Evolutionary conservation across 2,888 invertebrate genomes (phyloP).

Genomic region (Tinea semifulvella): DNA sequence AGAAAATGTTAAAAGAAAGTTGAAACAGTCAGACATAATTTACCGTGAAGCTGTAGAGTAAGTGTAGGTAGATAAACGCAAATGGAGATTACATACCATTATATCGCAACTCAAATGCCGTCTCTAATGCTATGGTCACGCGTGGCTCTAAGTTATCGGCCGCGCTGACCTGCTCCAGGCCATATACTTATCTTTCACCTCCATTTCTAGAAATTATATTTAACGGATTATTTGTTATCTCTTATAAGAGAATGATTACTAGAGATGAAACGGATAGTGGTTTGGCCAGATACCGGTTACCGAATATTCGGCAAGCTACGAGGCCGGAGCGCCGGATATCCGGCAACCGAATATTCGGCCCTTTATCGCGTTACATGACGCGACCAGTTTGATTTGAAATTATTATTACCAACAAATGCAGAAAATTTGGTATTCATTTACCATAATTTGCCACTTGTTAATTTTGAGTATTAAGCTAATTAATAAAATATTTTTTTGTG

Average conservation of each 20-base stretch:
- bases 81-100: conserved; percentile 9
- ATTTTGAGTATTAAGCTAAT: no score
- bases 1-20: no score
- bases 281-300: no score
- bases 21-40: neutral
- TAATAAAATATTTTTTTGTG: no score
- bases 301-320: no score
- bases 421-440: no score
- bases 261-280: neutral
- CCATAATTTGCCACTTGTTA: no score
- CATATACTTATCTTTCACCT: conserved; percentile 2
- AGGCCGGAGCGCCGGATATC: no score
- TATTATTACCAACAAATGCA: no score
- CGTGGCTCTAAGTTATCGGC: conserved; percentile 6
- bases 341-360: no score
- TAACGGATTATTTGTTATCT: conserved; percentile 1
- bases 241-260: neutral
- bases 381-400: no score
- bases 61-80: neutral
- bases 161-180: conserved; percentile 7
- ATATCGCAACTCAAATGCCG: conserved; percentile 7
- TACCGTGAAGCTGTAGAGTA: neutral
- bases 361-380: no score
- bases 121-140: conserved; percentile 13
- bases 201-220: conserved; percentile 1